Conservation (phyloP, 2,113 vertebrate genomes). For the Ammodytes marinus region DNA sequence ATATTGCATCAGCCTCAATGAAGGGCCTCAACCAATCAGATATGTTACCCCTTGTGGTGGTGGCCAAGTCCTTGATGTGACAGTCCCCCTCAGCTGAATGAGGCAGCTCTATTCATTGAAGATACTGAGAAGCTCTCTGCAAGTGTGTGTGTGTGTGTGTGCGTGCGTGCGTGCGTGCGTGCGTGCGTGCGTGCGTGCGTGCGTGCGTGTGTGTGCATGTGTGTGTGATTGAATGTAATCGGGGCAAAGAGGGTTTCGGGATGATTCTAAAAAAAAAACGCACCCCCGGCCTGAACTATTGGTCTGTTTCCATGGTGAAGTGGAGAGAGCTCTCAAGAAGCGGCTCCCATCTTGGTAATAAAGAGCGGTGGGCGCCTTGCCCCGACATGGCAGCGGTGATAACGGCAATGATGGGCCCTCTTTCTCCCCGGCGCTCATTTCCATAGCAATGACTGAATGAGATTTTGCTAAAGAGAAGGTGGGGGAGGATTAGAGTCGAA, state of each 20-base stretch:
- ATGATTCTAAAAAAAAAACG: slow-evolving; percentile 45
- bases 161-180: slow-evolving; percentile 23
- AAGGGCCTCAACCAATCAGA: slow-evolving; percentile 3
- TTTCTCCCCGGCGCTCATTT: slow-evolving; percentile 47
- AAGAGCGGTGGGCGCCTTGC: slow-evolving; percentile 33
- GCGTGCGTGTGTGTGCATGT: slow-evolving; percentile 1
- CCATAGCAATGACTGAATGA: slow-evolving; percentile 53
- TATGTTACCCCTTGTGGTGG: slow-evolving; percentile 17
- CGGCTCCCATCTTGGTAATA: slow-evolving; percentile 44
- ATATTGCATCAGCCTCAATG: slow-evolving; percentile 15
- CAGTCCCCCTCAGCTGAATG: slow-evolving; percentile 28
- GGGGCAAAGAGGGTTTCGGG: background rate
- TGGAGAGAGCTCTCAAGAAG: slow-evolving; percentile 54
- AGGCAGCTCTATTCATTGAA: slow-evolving; percentile 27
- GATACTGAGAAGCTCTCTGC: slow-evolving; percentile 6
- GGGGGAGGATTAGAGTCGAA: background rate
- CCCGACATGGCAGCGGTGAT: slow-evolving; percentile 30
- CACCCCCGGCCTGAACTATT: slow-evolving; percentile 26
- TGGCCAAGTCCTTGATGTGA: slow-evolving; percentile 24
- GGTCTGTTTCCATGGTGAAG: slow-evolving; percentile 70
- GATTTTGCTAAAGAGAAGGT: slow-evolving; percentile 10
- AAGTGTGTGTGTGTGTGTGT: slow-evolving; percentile 10
- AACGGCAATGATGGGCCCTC: slow-evolving; percentile 47
- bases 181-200: slow-evolving; percentile 3
- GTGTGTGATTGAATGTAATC: background rate